Conservation (phyloP, 2,113 vertebrate genomes). For the Neotragus pygmaeus region DNA sequence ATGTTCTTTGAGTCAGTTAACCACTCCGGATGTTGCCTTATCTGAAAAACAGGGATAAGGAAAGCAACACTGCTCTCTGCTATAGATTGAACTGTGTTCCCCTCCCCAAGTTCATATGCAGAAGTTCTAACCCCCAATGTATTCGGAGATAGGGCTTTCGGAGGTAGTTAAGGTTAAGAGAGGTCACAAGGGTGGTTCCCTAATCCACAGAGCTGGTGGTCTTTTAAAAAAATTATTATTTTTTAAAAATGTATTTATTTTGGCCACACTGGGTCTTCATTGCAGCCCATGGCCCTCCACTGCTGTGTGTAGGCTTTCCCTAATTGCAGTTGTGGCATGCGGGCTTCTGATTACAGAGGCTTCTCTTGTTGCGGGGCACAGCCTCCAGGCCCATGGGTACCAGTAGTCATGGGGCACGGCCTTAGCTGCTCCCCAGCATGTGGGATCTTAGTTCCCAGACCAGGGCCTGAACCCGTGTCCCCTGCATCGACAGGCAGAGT, state of each 20-base stretch:
- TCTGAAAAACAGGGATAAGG: background rate
- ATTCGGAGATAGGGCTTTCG: background rate
- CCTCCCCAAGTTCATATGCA: background rate
- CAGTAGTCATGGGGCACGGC: fast-evolving
- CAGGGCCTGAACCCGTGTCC: background rate
- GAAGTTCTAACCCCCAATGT: background rate
- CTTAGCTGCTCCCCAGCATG: background rate
- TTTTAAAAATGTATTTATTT: background rate
- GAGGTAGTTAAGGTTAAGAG: background rate
- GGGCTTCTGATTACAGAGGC: background rate
- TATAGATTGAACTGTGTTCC: background rate
- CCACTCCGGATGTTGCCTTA: background rate
- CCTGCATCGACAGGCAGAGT: background rate
- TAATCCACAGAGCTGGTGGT: background rate
- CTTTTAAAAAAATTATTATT: background rate
- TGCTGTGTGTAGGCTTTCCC: background rate
- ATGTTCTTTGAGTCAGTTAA: background rate
- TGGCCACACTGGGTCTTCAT: background rate
- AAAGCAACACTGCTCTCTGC: background rate
- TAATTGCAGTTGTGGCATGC: fast-evolving
- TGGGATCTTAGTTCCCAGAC: background rate
- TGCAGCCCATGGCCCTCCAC: background rate
- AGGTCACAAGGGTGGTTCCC: background rate
- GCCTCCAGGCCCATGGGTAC: background rate
- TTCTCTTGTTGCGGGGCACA: background rate